Conservation (phyloP, 1,140 invertebrate genomes). For the Archivesica marissinica region DNA sequence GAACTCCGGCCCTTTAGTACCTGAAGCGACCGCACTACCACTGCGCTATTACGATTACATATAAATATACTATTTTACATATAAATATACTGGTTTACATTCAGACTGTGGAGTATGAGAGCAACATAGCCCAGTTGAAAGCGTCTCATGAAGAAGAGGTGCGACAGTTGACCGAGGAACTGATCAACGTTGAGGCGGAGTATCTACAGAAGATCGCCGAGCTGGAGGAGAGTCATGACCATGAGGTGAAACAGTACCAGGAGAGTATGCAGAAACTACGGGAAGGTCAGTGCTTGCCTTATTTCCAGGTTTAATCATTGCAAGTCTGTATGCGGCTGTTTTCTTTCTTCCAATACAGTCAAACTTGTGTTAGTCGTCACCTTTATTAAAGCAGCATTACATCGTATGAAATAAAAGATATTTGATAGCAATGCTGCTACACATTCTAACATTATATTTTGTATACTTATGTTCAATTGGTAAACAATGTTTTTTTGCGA, state of each 20-base stretch:
- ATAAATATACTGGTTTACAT: not conserved
- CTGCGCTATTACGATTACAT: not conserved
- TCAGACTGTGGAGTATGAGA: conserved; percentile 42
- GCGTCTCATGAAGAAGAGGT: conserved; percentile 63
- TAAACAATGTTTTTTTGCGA: too few species aligned
- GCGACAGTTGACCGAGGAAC: conserved; percentile 46
- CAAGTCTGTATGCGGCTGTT: too few species aligned
- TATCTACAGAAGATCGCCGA: conserved; percentile 54
- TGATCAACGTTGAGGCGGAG: conserved; percentile 49
- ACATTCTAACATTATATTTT: too few species aligned
- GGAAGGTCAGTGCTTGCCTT: conserved; percentile 44
- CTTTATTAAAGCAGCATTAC: too few species aligned
- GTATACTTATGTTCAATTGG: too few species aligned
- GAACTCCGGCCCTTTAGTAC: not conserved
- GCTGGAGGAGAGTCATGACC: conserved; percentile 60
- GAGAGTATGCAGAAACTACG: conserved; percentile 35
- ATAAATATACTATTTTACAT: not conserved
- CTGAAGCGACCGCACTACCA: not conserved
- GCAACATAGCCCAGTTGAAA: conserved; percentile 53
- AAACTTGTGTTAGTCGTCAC: too few species aligned
- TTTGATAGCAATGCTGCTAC: too few species aligned
- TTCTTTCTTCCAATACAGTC: too few species aligned
- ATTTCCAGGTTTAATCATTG: too few species aligned
- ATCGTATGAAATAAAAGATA: too few species aligned
- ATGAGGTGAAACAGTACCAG: conserved; percentile 40